Evolutionary conservation across 1,140 invertebrate genomes (phyloP).

Genomic region (Sesamia nonagrioides): DNA sequence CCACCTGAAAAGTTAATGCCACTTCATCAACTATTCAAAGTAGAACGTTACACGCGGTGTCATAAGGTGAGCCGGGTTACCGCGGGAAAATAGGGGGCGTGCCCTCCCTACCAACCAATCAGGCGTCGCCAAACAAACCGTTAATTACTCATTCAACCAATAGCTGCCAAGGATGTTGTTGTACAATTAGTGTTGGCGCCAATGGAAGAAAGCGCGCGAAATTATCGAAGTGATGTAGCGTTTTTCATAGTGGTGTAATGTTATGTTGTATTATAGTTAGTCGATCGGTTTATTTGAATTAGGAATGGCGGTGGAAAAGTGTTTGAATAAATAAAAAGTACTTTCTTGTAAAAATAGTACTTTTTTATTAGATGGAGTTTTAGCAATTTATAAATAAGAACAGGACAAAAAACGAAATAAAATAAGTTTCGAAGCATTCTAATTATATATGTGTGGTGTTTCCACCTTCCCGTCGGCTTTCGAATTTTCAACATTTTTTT

Average conservation of each 20-base stretch:
- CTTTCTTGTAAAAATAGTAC: too few relatives aligned
- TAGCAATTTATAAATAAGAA: too few relatives aligned
- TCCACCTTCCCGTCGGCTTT: too few relatives aligned
- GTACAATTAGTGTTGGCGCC: slow-evolving; percentile 68
- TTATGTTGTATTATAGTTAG: slow-evolving; percentile 44
- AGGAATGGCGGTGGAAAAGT: background rate
- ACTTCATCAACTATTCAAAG: slow-evolving; percentile 71
- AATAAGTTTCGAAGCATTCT: too few relatives aligned
- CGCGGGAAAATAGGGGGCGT: slow-evolving; percentile 65
- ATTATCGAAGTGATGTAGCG: slow-evolving; percentile 55
- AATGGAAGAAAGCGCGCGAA: slow-evolving; percentile 61
- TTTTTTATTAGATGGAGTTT: too few relatives aligned
- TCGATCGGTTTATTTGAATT: slow-evolving; percentile 21
- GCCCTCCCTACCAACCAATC: slow-evolving; percentile 48
- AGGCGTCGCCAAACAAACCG: background rate
- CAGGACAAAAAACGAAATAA: too few relatives aligned
- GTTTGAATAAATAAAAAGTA: slow-evolving; percentile 3
- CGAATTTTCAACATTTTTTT: too few relatives aligned
- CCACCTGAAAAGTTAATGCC: slow-evolving; percentile 61
- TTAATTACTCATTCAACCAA: slow-evolving; percentile 62
- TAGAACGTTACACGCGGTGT: slow-evolving; percentile 64
- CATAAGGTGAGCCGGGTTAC: slow-evolving; percentile 61
- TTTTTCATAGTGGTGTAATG: slow-evolving; percentile 57
- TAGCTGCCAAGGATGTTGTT: slow-evolving; percentile 63
- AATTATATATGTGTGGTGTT: too few relatives aligned